These are phyloP conservation scores for Sebastes miniatus DNA, from an alignment of 2,797 vertebrate genomes.

Conservation along the genomic window DNA sequence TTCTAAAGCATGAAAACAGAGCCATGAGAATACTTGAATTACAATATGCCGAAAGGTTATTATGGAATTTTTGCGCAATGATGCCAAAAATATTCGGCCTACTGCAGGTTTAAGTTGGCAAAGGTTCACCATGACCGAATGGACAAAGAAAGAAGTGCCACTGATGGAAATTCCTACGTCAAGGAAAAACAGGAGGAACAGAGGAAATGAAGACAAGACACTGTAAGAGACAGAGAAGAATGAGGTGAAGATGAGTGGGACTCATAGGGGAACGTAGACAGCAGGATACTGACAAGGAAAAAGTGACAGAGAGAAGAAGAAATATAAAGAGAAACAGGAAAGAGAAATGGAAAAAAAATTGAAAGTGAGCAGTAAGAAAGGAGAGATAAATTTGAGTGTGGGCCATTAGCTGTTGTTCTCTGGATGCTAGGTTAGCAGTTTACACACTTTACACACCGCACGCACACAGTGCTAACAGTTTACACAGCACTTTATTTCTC, in stretches of 20 bases:
- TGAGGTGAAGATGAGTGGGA: not conserved
- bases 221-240: not conserved
- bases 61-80: too few relatives aligned
- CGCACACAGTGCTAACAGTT: not conserved
- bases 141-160: not conserved
- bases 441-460: slow-evolving; percentile 5
- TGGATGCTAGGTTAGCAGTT: slow-evolving; percentile 45
- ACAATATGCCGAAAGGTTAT: too few relatives aligned
- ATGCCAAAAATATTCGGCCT: too few relatives aligned
- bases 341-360: not conserved
- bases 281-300: not conserved
- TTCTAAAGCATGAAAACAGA: too few relatives aligned
- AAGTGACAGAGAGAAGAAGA: not conserved
- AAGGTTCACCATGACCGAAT: not conserved
- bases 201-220: not conserved
- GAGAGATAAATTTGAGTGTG: not conserved
- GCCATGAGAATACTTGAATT: too few relatives aligned
- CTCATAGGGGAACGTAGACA: not conserved
- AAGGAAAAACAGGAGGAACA: not conserved
- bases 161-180: not conserved
- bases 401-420: slow-evolving; percentile 32
- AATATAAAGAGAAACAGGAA: not conserved
- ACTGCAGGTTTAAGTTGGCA: too few relatives aligned
- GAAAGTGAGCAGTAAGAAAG: not conserved
- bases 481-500: slow-evolving; percentile 43